Base-by-base conservation (phyloP, 2,888 invertebrate genomes). In the Dyspetes luteomarginatus region DNA sequence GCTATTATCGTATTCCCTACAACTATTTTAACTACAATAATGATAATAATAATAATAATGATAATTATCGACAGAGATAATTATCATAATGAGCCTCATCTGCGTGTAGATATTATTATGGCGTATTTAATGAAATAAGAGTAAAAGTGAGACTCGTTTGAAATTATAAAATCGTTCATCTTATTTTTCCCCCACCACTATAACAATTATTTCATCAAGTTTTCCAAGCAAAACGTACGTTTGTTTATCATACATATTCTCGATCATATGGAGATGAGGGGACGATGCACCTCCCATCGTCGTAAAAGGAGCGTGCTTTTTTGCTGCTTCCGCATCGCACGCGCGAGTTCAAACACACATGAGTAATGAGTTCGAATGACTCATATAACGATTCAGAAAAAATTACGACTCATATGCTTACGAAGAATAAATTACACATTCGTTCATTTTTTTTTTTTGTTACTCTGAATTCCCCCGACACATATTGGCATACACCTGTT, bases 231-330 rank as follows among this genome's bases (percentile, higher is more conserved):
- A 36, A 0, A 9, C 9, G 36, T 36, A 12, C 24, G 22, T 65
- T 71, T 67, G 72, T 72, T 78, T 72, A 78, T 67, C 50, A 28
- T 43, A 19, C 15, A 52, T 41, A 28, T 56, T 28, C 9, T 26
- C 17, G 28, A 58, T 26, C 43, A 15, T 17, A 41, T 36, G 17
- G 15, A 26, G 75, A n/a, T n/a, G n/a, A 36, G 67, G 71, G 77
- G 72, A 78, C 78, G 67, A 68, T 73, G 78, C 73, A 73, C 78
- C 69, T 43, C n/a, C n/a, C n/a, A n/a, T n/a, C n/a, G n/a, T n/a
- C n/a, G n/a, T n/a, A n/a, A n/a, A n/a, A n/a, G n/a, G n/a, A n/a
- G n/a, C n/a, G n/a, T n/a, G n/a, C n/a, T n/a, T n/a, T 36, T 1
- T 7, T 60, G 30, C 9, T 22, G 43, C 36, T 62, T 72, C 71